Percentiles rank a stretch among this genome's conserved stretches.
These are phyloP conservation scores for Hypsopygia costalis DNA, from an alignment of 2,888 invertebrate genomes.

Conservation along the genomic window DNA sequence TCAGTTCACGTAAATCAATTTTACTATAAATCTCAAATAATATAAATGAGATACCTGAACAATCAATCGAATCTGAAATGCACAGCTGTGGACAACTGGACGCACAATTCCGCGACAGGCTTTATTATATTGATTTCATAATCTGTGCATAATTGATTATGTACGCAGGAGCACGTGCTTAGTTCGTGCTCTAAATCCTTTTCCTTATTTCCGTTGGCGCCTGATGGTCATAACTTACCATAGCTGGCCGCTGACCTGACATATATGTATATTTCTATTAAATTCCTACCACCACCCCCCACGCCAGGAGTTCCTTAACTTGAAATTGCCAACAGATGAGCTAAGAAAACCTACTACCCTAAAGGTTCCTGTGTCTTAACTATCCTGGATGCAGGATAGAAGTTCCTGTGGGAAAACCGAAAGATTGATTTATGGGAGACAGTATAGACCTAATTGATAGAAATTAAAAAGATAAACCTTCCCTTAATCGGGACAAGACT, in stretches of 20 bases:
- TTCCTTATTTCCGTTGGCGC: constrained; percentile 2
- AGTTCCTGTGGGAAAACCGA: no score
- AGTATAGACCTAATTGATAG: no score
- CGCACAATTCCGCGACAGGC: not conserved
- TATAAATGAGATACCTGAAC: not conserved
- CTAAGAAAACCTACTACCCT: no score
- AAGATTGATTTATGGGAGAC: no score
- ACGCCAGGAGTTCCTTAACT: no score
- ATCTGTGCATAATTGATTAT: constrained; percentile 4
- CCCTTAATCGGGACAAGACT: no score
- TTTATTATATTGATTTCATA: constrained; percentile 3
- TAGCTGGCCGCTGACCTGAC: constrained; percentile 3
- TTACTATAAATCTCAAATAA: not conserved
- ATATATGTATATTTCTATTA: not conserved
- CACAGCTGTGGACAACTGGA: not conserved
- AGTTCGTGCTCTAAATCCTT: constrained; percentile 1
- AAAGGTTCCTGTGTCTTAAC: no score
- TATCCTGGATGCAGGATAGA: no score
- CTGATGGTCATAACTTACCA: not conserved
- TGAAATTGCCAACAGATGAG: no score
- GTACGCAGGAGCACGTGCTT: constrained; percentile 3
- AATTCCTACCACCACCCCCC: no score
- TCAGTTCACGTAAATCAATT: not conserved
- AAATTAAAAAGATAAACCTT: no score
- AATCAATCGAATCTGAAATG: constrained; percentile 1